Evolutionary conservation across 2,888 invertebrate species (phyloP), one percentile per base, ranked within the genome.

Genomic region (Eupithecia pulchellata): DNA sequence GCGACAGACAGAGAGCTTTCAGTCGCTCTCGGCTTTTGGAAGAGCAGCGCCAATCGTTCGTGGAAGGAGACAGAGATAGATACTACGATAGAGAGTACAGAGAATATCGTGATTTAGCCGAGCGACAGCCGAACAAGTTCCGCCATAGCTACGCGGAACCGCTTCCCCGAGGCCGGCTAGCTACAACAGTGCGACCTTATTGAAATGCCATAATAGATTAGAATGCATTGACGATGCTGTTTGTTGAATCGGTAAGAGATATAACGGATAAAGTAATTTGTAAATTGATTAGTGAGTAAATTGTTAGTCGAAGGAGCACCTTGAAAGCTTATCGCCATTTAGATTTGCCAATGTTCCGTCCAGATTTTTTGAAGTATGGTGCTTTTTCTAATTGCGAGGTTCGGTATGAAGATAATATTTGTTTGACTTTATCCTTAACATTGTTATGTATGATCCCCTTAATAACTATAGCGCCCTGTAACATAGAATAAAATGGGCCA

Each of bases 111-210:
- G 93, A 94, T 29, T 81, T 93, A 14, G 84, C 92, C 2, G 93
- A 93, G 14, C 78, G 94, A 36, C 91, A 91, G 75, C 91, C 89
- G 81, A 85, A 89, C n/a, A 93, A 94, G 78, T 93, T 93, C 85
- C 93, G 96, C 66, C 96, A 96, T 82, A 96, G 96, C 82, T 96
- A 96, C 80, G 96, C 96, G n/a, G 96, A 96, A 78, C 95, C 96
- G 25, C 95, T 95, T 72, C 91, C 95, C 8, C 86, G 95, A 74
- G 93, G 93, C 25, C 90, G 94, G 57, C 89, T 94, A 63, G 94
- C 93, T 14, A 91, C 52, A 13, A 52, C 94, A 62, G 94, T 94
- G 74, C 85, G 94, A 80, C 94, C 94, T 68, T 94, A 94, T 81
- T 94, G 82, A 93, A 70, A 88, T 90, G 94, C 93, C 93, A 93